Evolutionary conservation across 2,888 invertebrate species (phyloP).

Genomic region (Lithophane socia): DNA sequence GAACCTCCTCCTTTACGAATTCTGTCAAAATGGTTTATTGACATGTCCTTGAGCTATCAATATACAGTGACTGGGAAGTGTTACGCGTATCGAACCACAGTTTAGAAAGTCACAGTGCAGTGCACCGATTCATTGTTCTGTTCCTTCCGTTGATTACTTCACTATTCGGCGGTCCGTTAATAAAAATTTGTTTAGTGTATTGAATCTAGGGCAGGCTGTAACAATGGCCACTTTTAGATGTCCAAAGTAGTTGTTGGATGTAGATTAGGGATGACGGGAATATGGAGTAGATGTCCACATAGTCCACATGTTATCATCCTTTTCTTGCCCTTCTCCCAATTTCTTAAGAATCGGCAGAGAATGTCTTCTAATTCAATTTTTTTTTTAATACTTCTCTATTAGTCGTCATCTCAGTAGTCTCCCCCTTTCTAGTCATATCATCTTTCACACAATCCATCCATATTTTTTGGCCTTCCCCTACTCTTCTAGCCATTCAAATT

Average conservation of each 20-base stretch:
- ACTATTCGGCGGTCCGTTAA: conserved; percentile 37
- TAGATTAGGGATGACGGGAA: background rate
- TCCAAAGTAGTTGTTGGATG: background rate
- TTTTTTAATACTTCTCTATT: background rate
- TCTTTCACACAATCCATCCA: background rate
- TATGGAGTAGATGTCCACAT: background rate
- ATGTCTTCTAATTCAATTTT: background rate
- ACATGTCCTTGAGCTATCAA: conserved; percentile 43
- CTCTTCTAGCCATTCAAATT: background rate
- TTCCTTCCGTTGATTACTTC: conserved; percentile 56
- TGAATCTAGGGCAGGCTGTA: conserved; percentile 28
- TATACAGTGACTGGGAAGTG: conserved; percentile 46
- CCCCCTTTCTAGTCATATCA: background rate
- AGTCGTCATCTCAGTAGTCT: background rate
- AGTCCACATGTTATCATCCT: background rate
- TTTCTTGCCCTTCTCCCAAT: background rate
- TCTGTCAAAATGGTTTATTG: background rate
- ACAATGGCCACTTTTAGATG: background rate
- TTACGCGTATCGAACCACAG: conserved; percentile 43
- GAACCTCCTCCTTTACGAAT: background rate
- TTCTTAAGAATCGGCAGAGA: background rate
- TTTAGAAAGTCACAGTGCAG: conserved; percentile 56
- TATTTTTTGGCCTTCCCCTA: background rate
- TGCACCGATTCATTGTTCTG: conserved; percentile 52
- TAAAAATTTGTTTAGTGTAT: conserved; percentile 28